Percentiles rank a stretch among this genome's conserved stretches.
Conservation (phyloP, 2,797 vertebrate genomes). For the Xerus rutilus region DNA sequence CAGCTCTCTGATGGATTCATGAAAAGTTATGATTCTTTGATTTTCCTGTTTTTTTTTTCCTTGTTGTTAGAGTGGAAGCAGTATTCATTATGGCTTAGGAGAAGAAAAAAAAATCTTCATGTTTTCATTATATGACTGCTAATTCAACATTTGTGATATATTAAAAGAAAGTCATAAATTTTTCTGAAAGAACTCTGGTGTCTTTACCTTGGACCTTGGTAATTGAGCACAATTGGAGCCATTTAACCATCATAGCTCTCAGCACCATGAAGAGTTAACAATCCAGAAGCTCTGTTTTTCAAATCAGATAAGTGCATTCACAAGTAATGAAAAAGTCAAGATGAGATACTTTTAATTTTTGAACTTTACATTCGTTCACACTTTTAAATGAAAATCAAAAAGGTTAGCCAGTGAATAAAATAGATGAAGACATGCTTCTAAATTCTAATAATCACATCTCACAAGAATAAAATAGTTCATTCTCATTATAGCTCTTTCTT, state of each 20-base stretch:
- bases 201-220: neutral
- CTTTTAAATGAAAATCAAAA: neutral
- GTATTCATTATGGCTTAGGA: neutral
- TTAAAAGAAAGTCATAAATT: neutral
- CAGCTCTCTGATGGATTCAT: neutral
- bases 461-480: neutral
- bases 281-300: neutral
- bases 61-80: neutral
- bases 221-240: neutral
- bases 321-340: neutral
- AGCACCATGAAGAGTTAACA: neutral
- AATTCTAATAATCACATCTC: constrained; percentile 19
- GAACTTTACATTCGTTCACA: neutral
- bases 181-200: neutral
- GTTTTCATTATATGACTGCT: neutral
- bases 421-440: neutral
- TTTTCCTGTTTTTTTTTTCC: neutral
- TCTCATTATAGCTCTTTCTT: neutral
- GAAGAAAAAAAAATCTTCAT: neutral
- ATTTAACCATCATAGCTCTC: neutral
- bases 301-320: neutral
- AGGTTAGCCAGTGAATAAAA: neutral
- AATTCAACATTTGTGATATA: neutral
- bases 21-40: neutral
- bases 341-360: neutral